A percentile compares a stretch with the other conserved stretches of the same genome.
Conservation (phyloP, 2,113 vertebrate genomes). For the Corythornis madagascariensis region DNA sequence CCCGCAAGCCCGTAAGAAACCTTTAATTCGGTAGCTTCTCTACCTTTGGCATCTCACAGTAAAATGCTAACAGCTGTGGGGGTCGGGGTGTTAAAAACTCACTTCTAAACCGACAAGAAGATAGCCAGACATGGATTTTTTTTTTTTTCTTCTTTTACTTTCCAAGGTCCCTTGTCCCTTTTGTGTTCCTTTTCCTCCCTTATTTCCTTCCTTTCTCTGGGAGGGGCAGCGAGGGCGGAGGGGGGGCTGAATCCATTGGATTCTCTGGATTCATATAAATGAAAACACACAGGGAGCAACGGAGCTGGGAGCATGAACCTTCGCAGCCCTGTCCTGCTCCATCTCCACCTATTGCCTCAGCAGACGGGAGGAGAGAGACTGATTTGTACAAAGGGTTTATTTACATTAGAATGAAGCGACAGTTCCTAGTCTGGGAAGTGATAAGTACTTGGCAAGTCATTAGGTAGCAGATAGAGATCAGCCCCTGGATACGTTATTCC, state of each 20-base stretch:
- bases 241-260: background rate
- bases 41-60: background rate
- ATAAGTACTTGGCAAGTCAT: conserved; percentile 60
- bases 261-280: background rate
- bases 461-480: conserved; percentile 49
- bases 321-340: background rate
- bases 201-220: conserved; percentile 34
- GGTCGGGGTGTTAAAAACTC: background rate
- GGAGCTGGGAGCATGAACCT: background rate
- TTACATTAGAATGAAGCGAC: conserved; percentile 57
- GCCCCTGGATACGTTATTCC: conserved; percentile 16
- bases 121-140: background rate
- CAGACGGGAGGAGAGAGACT: background rate
- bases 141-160: background rate
- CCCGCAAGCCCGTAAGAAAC: background rate
- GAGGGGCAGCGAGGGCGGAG: background rate
- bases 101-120: background rate
- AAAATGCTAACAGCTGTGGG: background rate
- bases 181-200: conserved; percentile 23
- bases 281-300: background rate
- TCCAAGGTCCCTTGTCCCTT: conserved; percentile 58
- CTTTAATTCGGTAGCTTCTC: background rate
- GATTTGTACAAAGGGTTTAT: conserved; percentile 48
- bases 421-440: conserved; percentile 44
- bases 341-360: background rate